These are phyloP conservation scores for Spongilla lacustris DNA, from an alignment of 37 sponge, comb jelly and placozoan genomes.

Conservation along the genomic window DNA sequence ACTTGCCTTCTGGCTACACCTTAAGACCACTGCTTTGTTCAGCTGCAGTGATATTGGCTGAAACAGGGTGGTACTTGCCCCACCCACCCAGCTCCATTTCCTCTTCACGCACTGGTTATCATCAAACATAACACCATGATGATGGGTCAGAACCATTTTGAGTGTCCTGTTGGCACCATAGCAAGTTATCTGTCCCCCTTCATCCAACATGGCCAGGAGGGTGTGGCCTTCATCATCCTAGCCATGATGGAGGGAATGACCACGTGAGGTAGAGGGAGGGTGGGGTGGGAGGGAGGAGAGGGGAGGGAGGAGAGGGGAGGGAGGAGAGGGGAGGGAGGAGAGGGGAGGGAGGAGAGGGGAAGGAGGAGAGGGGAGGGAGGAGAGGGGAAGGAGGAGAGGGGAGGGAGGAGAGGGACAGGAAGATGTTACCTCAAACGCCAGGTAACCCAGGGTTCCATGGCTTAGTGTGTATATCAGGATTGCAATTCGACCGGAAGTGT, in stretches of 20 bases:
- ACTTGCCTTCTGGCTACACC: conserved; percentile 31
- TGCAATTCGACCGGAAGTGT: conserved; percentile 52
- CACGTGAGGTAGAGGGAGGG: no score
- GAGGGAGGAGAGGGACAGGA: neutral
- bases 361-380: no score
- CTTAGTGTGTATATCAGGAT: conserved; percentile 23
- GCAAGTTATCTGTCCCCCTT: conserved; percentile 44
- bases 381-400: neutral
- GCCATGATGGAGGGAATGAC: neutral
- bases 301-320: neutral
- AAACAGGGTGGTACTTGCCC: neutral
- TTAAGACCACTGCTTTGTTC: conserved; percentile 35
- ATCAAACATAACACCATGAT: conserved; percentile 23
- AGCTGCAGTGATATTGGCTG: conserved; percentile 48
- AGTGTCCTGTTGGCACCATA: conserved; percentile 18
- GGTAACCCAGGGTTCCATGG: conserved; percentile 33
- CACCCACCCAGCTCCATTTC: conserved; percentile 30
- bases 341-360: no score
- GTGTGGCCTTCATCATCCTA: neutral
- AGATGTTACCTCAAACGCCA: conserved; percentile 22
- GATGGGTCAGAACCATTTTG: neutral
- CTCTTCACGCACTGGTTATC: conserved; percentile 18
- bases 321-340: neutral
- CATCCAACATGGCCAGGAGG: conserved; percentile 55
- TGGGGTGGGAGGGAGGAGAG: no score